Evolutionary conservation across 2,797 vertebrate genomes (phyloP).

Genomic region (Galagoides demidoff): DNA sequence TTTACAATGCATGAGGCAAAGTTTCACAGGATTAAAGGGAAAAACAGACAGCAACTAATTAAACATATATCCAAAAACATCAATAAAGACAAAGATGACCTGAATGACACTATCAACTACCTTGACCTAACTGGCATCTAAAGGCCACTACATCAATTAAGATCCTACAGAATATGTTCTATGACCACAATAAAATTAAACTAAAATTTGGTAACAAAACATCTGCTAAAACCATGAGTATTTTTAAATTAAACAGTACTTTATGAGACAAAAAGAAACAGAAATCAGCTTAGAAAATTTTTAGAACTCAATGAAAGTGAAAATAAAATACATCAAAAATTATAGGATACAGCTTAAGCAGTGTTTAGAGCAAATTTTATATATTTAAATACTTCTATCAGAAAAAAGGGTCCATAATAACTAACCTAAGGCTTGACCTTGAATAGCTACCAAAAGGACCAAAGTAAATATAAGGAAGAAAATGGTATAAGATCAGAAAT

Average conservation of each 20-base stretch:
- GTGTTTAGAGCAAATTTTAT: constrained; percentile 8
- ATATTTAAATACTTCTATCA: neutral
- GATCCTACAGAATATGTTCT: neutral
- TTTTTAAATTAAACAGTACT: constrained; percentile 21
- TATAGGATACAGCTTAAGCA: neutral
- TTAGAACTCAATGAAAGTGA: neutral
- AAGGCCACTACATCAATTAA: neutral
- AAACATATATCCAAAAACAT: neutral
- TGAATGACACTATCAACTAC: neutral
- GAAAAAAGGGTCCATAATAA: neutral
- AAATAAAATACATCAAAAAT: constrained; percentile 28
- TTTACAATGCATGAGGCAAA: neutral
- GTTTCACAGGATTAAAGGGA: neutral
- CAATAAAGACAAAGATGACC: neutral
- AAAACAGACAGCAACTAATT: neutral
- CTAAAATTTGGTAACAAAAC: neutral
- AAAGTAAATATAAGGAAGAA: neutral
- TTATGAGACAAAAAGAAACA: neutral
- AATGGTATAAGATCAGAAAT: constrained; percentile 14
- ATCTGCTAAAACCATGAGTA: neutral
- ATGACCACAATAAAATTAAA: neutral
- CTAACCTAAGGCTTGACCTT: neutral
- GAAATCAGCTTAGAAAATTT: neutral
- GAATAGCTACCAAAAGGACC: neutral
- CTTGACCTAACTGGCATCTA: neutral